Base-by-base conservation (phyloP, 2,113 vertebrate genomes). In the Misgurnus mizolepis region DNA sequence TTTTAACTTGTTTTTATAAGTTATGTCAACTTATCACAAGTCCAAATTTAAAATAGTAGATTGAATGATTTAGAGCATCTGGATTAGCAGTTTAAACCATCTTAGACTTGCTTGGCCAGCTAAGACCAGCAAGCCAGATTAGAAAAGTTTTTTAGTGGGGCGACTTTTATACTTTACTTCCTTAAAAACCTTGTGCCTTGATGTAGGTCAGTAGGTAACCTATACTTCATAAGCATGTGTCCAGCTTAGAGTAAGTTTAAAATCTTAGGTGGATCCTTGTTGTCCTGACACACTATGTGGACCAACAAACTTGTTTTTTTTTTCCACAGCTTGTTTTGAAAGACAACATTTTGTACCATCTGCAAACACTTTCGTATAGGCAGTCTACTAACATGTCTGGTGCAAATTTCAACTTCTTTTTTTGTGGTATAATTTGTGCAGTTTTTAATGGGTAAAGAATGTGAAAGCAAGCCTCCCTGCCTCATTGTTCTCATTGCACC, bases 361-460 rank as follows among this genome's bases (percentile, higher is more conserved):
- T 75, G 73, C 11, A 75, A 75, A 41, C 60, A 75, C 43, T 75
- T 81, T 76, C 68, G 72, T 76, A 72, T 49, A 45, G 53, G 55
- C 45, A 27, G 43, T 62, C 56, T 67, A 39, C 50, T 43, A 45
- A 73, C 73, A 64, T 34, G 43, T 12, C 60, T 62, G 73, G 43
- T 75, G 41, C 64, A 75, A 64, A 75, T 45, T 74, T 40, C 41
- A 49, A 49, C 41, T 43, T 75, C 0, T 22, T 4, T 75, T 75
- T 60, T 75, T 74, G 15, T 75, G 58, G 43, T 75, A 75, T 75
- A 49, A 62, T 75, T 75, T 64, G 71, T 60, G 55, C 11, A 60
- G 40, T 27, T 74, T 72, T 74, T 74, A 74, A 74, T 74, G 40
- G 55, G 40, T 61, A 40, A 74, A 41, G 71, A 74, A 60, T 74